These are phyloP conservation scores for Hipparchia semele DNA, from an alignment of 2,888 invertebrate species.

Conservation along the genomic window DNA sequence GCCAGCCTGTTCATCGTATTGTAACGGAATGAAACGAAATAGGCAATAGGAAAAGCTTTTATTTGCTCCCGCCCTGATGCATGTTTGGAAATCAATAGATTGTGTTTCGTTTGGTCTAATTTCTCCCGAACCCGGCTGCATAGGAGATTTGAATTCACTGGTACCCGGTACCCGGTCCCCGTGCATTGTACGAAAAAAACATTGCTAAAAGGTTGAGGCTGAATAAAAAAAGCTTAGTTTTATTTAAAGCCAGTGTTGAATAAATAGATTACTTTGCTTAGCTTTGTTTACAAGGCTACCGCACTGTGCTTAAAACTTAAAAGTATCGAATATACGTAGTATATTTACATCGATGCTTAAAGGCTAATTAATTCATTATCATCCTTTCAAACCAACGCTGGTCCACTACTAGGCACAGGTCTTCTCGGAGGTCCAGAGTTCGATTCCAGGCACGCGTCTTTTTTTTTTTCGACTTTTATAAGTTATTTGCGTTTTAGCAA, in stretches of 20 bases:
- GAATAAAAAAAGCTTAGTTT: neutral
- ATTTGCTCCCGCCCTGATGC: conserved; percentile 21
- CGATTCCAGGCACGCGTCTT: too few relatives aligned
- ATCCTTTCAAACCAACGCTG: too few relatives aligned
- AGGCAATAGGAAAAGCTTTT: conserved; percentile 34
- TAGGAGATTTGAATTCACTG: conserved; percentile 22
- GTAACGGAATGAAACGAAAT: conserved; percentile 33
- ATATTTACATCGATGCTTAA: too few relatives aligned
- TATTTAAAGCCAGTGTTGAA: neutral
- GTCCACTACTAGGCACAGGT: too few relatives aligned
- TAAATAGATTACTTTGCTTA: neutral
- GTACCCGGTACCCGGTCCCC: neutral
- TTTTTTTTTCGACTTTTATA: too few relatives aligned
- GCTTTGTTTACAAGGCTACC: neutral
- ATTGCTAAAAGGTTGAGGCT: neutral
- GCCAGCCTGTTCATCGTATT: conserved; percentile 28
- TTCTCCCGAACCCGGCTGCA: conserved; percentile 18
- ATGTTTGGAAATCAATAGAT: conserved; percentile 38
- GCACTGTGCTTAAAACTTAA: neutral
- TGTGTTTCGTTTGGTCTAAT: conserved; percentile 38
- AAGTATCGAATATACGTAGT: too few relatives aligned
- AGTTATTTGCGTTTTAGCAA: too few relatives aligned
- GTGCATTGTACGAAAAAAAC: conserved; percentile 2
- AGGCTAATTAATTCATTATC: too few relatives aligned
- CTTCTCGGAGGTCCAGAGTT: too few relatives aligned